These are phyloP conservation scores for Dicentrarchus labrax DNA, from an alignment of 2,113 vertebrate genomes.

Conservation along the genomic window DNA sequence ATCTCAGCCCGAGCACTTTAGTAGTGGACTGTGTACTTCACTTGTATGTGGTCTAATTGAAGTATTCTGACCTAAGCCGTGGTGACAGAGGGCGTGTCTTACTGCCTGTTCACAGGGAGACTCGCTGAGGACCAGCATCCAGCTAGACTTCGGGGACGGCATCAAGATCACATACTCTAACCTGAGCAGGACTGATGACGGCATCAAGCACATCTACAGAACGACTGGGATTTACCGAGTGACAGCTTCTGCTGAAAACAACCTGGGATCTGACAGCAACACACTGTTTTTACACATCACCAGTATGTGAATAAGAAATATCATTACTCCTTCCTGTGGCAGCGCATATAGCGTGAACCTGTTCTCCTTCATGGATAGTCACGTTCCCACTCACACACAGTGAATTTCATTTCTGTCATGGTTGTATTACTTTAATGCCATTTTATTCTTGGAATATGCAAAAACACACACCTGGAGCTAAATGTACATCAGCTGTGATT, in stretches of 20 bases:
- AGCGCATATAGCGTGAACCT: constrained; percentile 45
- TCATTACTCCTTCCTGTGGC: constrained; percentile 59
- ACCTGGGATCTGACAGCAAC: constrained; percentile 90
- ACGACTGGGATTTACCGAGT: constrained; percentile 93
- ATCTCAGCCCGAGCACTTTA: constrained; percentile 61
- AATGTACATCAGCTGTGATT: constrained; percentile 23
- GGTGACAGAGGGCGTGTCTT: constrained; percentile 75
- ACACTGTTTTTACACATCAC: constrained; percentile 94
- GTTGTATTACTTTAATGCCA: constrained; percentile 38
- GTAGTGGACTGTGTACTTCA: constrained; percentile 41
- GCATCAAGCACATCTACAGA: constrained; percentile 92
- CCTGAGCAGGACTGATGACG: constrained; percentile 92
- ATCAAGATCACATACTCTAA: constrained; percentile 95
- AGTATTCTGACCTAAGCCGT: constrained; percentile 57
- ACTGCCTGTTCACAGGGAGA: constrained; percentile 86
- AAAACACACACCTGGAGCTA: constrained; percentile 45
- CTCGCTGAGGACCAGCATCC: constrained; percentile 92
- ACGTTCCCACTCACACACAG: constrained; percentile 26
- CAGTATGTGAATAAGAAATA: constrained; percentile 88
- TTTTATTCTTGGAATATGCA: constrained; percentile 17
- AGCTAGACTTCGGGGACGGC: constrained; percentile 96
- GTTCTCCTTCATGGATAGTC: constrained; percentile 57
- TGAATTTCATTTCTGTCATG: constrained; percentile 59
- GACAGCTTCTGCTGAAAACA: constrained; percentile 91
- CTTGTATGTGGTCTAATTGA: constrained; percentile 50